These are phyloP conservation scores for Bombus haemorrhoidalis DNA, from an alignment of 1,140 invertebrate genomes.

Conservation along the genomic window DNA sequence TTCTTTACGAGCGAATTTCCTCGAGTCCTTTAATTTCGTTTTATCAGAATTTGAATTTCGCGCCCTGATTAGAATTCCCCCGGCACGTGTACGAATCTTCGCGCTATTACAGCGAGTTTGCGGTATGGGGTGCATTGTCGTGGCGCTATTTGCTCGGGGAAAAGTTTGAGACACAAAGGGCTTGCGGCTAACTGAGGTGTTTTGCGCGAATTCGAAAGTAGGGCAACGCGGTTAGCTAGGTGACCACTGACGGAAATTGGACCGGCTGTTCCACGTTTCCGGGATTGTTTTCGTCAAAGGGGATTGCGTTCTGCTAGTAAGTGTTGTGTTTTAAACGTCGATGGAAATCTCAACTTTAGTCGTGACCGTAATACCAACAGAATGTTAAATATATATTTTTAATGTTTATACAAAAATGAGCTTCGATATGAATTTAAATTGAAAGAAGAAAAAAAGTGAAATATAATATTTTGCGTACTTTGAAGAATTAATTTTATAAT, in stretches of 20 bases:
- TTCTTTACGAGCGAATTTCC: no score
- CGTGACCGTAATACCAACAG: background rate
- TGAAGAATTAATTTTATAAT: no score
- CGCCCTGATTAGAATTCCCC: no score
- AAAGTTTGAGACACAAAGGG: conserved; percentile 30
- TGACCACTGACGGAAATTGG: conserved; percentile 38
- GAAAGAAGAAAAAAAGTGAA: no score
- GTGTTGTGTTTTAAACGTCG: background rate
- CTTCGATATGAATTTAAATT: no score
- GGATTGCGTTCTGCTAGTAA: no score
- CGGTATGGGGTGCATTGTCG: background rate
- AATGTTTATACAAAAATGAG: no score
- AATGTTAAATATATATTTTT: no score
- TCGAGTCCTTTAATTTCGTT: no score
- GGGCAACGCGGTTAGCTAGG: conserved; percentile 28
- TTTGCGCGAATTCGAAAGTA: conserved; percentile 31
- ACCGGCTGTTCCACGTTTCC: background rate
- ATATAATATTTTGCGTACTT: no score
- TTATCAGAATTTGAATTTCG: no score
- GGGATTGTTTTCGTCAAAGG: background rate
- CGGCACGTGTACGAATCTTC: no score
- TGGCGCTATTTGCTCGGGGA: conserved; percentile 10
- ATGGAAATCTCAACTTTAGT: background rate
- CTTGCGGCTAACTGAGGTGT: background rate
- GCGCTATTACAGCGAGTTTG: background rate